Evolutionary conservation across 2,888 invertebrate species (phyloP), one percentile per base, ranked within the genome.

Genomic region (Caenorhabditis sp.): DNA sequence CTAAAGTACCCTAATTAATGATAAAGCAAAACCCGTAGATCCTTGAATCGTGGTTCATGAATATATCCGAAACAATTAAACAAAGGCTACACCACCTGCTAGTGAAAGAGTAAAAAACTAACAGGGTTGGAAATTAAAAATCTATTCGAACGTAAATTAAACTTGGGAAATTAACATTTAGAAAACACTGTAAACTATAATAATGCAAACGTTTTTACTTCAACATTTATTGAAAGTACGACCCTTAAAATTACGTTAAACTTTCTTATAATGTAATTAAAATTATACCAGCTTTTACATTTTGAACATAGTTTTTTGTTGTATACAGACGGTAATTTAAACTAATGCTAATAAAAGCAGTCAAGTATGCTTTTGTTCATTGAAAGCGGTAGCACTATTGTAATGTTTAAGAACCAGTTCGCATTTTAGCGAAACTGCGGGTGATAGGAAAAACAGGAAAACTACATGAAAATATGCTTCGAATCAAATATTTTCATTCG

Each of bases 311-410:
- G n/a, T n/a, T n/a, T n/a, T n/a, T n/a, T n/a, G n/a, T n/a, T n/a
- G n/a, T n/a, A n/a, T n/a, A n/a, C 40, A 40, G 13, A 15, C 15
- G 6, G 15, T 15, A 3, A 47, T 3, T 47, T 5, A 9, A 56
- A 68, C 35, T 32, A 50, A 28, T 24, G 4, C 8, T 22, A 32
- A 32, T 20, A 13, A 47, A 51, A 61, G 51, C 24, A 65, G 50
- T 65, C 64, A 40, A 61, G 51, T 47, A 67, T 32, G 50, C 53
- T 60, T 76, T 76, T 67, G 67, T 67, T 74, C 60, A 26, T 5
- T 35, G 22, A 61, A 67, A 72, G 51, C 76, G 67, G 76, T 76
- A 76, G 68, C 67, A 67, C 64, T 67, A 56, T 76, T 76, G 76
- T 76, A 76, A 76, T 76, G 68, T 61, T 67, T 26, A 9, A 51